Evolutionary conservation across 2,113 vertebrate genomes (phyloP).

Genomic region (Athene cunicularia): DNA sequence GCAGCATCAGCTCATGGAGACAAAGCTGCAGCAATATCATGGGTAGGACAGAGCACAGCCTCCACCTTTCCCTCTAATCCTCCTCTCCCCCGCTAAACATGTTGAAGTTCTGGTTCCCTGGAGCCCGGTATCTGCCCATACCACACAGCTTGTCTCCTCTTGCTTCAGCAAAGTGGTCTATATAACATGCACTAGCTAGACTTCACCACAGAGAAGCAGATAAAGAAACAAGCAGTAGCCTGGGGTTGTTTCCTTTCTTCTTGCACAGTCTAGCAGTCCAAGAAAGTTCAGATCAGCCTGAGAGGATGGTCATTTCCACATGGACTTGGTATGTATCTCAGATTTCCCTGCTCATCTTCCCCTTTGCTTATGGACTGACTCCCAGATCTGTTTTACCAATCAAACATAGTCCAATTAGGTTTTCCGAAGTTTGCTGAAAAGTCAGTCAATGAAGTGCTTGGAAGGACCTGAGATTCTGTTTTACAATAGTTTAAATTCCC

Average conservation of each 20-base stretch:
- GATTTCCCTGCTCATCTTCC: neutral
- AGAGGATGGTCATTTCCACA: neutral
- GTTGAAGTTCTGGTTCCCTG: neutral
- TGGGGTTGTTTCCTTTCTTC: neutral
- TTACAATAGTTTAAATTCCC: conserved; percentile 17
- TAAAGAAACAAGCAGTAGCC: neutral
- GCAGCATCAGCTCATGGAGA: neutral
- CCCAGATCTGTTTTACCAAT: neutral
- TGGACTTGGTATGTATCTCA: neutral
- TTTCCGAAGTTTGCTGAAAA: conserved; percentile 9
- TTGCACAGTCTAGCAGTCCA: neutral
- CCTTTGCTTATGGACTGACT: neutral
- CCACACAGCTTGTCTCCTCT: neutral
- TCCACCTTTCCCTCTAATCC: neutral
- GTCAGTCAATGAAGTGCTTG: neutral
- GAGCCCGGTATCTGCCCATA: neutral
- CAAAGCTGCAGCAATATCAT: neutral
- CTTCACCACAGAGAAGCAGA: neutral
- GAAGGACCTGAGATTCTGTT: neutral
- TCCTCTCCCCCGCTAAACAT: neutral
- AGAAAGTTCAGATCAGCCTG: neutral
- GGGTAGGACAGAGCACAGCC: neutral
- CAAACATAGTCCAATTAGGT: neutral
- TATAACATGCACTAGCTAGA: neutral
- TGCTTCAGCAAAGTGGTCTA: neutral